A percentile compares a stretch with the other conserved stretches of the same genome.
phyloP scores from a whole-genome alignment of 2,888 invertebrate species.

The Archips xylosteana region DNA sequence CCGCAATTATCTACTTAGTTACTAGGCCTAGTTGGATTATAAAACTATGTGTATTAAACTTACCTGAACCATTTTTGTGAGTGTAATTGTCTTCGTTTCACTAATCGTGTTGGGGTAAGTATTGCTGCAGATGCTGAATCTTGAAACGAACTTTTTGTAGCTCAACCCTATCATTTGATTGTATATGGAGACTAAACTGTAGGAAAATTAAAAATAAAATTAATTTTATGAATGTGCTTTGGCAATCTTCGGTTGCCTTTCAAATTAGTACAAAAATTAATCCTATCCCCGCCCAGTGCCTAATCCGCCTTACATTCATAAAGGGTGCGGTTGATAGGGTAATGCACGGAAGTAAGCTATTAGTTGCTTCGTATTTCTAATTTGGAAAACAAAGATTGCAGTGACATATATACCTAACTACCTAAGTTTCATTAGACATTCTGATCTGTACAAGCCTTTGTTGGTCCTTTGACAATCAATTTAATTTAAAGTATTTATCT shows the following conservation, averaged over 20 bases:
- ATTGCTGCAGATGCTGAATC: constrained; percentile 89
- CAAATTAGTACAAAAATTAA: no score
- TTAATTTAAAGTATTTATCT: constrained; percentile 44
- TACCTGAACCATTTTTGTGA: constrained; percentile 91
- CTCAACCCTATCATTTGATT: constrained; percentile 87
- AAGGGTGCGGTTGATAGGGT: no score
- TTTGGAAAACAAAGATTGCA: no score
- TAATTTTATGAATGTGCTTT: background rate
- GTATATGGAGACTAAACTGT: constrained; percentile 87
- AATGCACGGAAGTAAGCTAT: no score
- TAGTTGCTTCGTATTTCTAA: no score
- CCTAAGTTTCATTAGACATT: no score
- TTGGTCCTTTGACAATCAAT: background rate
- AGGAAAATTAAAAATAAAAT: constrained; percentile 50
- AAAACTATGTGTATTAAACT: constrained; percentile 30
- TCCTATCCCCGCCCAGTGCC: no score
- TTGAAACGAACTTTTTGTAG: constrained; percentile 83
- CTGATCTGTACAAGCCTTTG: background rate
- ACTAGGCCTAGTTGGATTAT: background rate
- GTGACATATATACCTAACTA: no score
- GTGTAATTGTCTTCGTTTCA: constrained; percentile 89
- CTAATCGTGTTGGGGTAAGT: constrained; percentile 90
- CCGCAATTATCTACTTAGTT: background rate
- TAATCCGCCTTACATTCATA: no score
- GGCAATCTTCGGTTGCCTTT: no score